Evolutionary conservation across 2,797 vertebrate genomes (phyloP).

Genomic region (Catharus ustulatus): DNA sequence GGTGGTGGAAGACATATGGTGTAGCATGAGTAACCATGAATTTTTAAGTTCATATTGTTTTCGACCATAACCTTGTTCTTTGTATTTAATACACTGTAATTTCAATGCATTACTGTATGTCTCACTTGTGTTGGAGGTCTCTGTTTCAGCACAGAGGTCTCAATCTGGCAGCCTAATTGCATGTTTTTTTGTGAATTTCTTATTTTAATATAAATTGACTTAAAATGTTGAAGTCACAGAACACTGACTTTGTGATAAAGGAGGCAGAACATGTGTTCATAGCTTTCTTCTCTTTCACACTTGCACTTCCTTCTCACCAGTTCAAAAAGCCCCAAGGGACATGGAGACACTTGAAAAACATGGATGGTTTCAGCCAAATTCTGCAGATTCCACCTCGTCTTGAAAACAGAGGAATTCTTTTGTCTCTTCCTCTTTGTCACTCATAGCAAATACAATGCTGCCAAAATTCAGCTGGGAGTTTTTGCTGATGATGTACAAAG

Average conservation of each 20-base stretch:
- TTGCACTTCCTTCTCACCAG: background rate
- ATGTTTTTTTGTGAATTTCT: background rate
- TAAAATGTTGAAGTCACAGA: background rate
- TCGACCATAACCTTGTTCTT: background rate
- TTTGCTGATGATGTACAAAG: background rate
- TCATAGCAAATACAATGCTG: background rate
- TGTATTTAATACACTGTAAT: background rate
- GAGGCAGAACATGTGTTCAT: background rate
- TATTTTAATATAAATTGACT: background rate
- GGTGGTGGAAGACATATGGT: constrained; percentile 61
- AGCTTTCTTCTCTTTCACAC: background rate
- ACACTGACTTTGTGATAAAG: background rate
- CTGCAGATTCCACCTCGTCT: background rate
- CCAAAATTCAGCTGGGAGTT: background rate
- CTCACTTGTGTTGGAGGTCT: background rate
- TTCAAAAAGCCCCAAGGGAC: background rate
- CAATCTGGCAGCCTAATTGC: background rate
- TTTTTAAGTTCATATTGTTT: constrained; percentile 39
- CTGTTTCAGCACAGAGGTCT: background rate
- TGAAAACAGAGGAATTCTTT: background rate
- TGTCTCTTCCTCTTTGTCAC: background rate
- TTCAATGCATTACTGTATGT: background rate
- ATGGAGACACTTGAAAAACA: background rate
- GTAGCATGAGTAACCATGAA: constrained; percentile 38
- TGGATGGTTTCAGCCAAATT: background rate